phyloP scores from a whole-genome alignment of 2,888 invertebrate genomes.

The Ariolimax columbianus region DNA sequence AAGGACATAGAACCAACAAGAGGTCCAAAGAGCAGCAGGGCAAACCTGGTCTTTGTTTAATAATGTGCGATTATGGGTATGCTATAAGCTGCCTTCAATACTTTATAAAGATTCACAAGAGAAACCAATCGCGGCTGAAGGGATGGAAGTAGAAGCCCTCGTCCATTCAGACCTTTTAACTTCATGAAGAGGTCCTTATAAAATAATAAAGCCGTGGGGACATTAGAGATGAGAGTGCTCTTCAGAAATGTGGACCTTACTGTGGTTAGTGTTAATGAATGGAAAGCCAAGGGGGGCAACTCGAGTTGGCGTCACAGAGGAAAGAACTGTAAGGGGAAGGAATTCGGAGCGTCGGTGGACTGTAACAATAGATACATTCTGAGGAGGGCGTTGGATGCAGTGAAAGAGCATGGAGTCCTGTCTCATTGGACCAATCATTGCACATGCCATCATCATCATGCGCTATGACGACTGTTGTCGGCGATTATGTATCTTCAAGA shows the following conservation, averaged over 20 bases:
- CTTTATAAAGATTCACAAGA: background rate
- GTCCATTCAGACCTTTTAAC: conserved; percentile 32
- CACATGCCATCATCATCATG: too few species aligned
- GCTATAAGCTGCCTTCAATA: background rate
- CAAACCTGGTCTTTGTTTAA: conserved; percentile 9
- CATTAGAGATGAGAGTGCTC: conserved; percentile 23
- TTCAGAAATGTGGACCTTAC: background rate
- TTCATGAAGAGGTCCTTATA: conserved; percentile 13
- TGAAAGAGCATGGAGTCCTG: too few species aligned
- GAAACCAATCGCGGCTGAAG: background rate
- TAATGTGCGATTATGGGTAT: conserved; percentile 2
- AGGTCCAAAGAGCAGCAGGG: background rate
- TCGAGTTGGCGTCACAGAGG: conserved; percentile 21
- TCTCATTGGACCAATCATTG: too few species aligned
- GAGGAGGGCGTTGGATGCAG: too few species aligned
- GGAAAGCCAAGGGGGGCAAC: background rate
- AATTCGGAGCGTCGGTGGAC: background rate
- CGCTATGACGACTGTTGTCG: too few species aligned
- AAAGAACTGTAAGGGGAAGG: background rate
- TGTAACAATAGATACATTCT: background rate
- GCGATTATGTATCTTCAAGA: too few species aligned
- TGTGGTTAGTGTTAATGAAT: background rate
- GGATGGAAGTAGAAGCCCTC: background rate
- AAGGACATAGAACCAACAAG: conserved; percentile 5
- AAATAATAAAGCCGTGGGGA: conserved; percentile 10